Conservation (phyloP, 2,888 invertebrate genomes). For the Stenoptilia bipunctidactyla region DNA sequence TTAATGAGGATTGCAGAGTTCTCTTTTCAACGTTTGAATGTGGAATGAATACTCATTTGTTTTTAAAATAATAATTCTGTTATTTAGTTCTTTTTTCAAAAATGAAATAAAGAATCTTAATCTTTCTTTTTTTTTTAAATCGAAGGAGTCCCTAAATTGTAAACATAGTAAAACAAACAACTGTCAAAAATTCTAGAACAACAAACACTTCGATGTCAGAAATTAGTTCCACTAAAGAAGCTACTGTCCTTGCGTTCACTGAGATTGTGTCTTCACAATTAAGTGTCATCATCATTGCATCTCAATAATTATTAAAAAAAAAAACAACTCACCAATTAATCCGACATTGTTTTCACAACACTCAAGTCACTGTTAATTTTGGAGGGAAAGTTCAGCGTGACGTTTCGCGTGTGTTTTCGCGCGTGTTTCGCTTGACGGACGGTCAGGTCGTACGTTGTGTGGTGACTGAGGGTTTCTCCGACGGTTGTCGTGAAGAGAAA, state of each 20-base stretch:
- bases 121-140: too few relatives aligned
- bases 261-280: conserved; percentile 48
- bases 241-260: conserved; percentile 60
- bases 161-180: too few relatives aligned
- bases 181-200: too few relatives aligned
- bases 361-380: conserved; percentile 13
- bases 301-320: not conserved
- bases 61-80: too few relatives aligned
- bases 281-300: conserved; percentile 50
- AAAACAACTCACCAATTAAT: conserved; percentile 34
- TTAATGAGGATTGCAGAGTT: too few relatives aligned
- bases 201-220: too few relatives aligned
- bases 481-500: conserved; percentile 63
- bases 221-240: conserved; percentile 13
- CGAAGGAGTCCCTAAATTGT: too few relatives aligned
- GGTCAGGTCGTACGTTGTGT: conserved; percentile 53
- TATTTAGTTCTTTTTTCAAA: too few relatives aligned
- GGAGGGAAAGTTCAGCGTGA: not conserved
- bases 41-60: too few relatives aligned
- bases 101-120: too few relatives aligned
- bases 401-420: conserved; percentile 14
- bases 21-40: too few relatives aligned
- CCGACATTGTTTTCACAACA: conserved; percentile 3
- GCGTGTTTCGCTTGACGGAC: conserved; percentile 31
- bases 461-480: conserved; percentile 40